phyloP scores from a whole-genome alignment of 1,140 invertebrate species.

The Armadillidium nasatum region DNA sequence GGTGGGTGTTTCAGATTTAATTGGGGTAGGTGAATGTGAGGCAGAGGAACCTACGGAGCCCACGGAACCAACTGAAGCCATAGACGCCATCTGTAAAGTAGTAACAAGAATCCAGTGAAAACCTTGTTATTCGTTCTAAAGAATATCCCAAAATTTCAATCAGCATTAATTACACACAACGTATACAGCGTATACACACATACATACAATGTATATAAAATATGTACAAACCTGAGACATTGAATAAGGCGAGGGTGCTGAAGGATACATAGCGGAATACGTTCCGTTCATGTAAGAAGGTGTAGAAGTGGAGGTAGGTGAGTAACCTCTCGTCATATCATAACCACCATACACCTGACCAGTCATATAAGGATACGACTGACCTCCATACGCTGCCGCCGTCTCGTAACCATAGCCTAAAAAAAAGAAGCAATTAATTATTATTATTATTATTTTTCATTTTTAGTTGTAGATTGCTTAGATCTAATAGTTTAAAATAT shows the following conservation, averaged over 20 bases:
- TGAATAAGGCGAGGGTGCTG: conserved; percentile 51
- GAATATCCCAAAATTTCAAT: no score
- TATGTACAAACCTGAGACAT: conserved; percentile 46
- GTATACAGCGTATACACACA: no score
- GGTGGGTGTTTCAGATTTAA: conserved; percentile 66
- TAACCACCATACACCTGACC: conserved; percentile 65
- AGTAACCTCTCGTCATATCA: conserved; percentile 56
- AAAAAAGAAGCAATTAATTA: conserved; percentile 8
- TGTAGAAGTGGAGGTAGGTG: conserved; percentile 51
- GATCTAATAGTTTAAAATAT: no score
- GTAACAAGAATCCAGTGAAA: no score
- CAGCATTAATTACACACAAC: no score
- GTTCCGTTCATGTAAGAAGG: conserved; percentile 72
- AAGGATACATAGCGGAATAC: conserved; percentile 59
- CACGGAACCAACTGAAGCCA: conserved; percentile 44
- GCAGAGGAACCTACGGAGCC: conserved; percentile 55
- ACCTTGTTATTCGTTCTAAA: no score
- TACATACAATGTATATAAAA: not conserved
- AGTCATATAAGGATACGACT: conserved; percentile 69
- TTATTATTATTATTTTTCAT: no score
- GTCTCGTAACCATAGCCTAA: conserved; percentile 59
- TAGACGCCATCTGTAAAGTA: conserved; percentile 58
- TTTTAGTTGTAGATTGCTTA: no score
- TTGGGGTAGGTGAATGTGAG: conserved; percentile 69
- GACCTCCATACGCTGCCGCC: conserved; percentile 50